Percentiles rank a stretch among this genome's conserved stretches.
phyloP scores from a whole-genome alignment of 2,113 vertebrate genomes.

The Alethe castanea region DNA sequence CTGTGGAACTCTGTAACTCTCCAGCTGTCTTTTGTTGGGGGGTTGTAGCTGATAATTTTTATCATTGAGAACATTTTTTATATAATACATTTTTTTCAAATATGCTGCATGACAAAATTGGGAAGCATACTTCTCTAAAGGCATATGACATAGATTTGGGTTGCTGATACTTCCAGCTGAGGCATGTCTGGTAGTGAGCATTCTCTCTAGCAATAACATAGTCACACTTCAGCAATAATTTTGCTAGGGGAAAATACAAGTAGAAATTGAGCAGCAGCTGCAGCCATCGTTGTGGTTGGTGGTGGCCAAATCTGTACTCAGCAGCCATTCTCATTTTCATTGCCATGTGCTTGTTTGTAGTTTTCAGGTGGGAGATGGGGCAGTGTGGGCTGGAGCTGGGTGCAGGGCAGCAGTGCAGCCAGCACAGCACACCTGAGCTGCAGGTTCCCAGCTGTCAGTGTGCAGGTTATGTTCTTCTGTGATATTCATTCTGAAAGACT shows the following conservation, averaged over 20 bases:
- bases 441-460: background rate
- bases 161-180: background rate
- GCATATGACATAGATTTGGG: background rate
- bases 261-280: background rate
- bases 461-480: background rate
- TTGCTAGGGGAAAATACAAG: background rate
- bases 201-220: background rate
- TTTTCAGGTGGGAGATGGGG: background rate
- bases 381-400: background rate
- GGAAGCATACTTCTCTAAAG: background rate
- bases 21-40: background rate
- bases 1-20: background rate
- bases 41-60: background rate
- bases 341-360: background rate
- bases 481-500: background rate
- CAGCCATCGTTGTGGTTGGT: background rate
- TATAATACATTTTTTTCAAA: background rate
- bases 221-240: background rate
- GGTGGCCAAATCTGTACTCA: background rate
- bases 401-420: background rate
- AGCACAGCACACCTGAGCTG: fast-evolving
- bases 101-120: background rate
- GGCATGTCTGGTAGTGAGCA: background rate
- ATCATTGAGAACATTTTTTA: background rate
- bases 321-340: background rate